Conservation (phyloP, 2,113 vertebrate species). For the Eptatretus burgeri region DNA sequence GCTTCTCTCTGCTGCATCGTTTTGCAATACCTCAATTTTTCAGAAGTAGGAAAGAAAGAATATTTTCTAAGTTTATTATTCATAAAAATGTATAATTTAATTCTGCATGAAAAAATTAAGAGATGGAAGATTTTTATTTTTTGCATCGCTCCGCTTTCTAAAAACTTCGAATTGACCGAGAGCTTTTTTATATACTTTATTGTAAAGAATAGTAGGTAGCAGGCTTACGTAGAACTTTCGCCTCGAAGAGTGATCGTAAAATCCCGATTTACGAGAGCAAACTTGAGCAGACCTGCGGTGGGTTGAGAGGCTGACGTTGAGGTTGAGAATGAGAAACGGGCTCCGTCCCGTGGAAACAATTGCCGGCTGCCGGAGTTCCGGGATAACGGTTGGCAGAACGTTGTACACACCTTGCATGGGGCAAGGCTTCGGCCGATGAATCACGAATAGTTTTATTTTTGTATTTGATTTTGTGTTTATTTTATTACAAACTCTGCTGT, state of each 20-base stretch:
- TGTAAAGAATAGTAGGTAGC: slow-evolving; percentile 6
- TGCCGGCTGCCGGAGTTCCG: no score
- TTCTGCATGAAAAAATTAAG: slow-evolving; percentile 7
- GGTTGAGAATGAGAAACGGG: no score
- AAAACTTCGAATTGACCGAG: slow-evolving; percentile 5
- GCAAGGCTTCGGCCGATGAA: background rate
- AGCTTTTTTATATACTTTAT: slow-evolving; percentile 6
- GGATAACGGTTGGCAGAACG: no score
- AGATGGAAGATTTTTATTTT: slow-evolving; percentile 6
- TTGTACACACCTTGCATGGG: no score
- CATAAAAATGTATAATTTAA: slow-evolving; percentile 7
- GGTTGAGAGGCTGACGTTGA: no score
- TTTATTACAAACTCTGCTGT: slow-evolving; percentile 5
- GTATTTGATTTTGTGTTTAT: slow-evolving; percentile 6
- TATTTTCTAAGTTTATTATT: slow-evolving; percentile 7
- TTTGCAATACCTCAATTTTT: slow-evolving; percentile 99
- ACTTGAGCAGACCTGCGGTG: background rate
- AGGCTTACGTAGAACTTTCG: slow-evolving; percentile 2
- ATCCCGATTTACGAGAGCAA: slow-evolving; percentile 1
- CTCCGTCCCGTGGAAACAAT: no score
- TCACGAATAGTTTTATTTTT: slow-evolving; percentile 6
- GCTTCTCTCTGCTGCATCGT: slow-evolving; percentile 99
- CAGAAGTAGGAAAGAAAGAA: slow-evolving; percentile 20
- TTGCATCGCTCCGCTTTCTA: slow-evolving; percentile 6
- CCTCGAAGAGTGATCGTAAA: background rate